Conservation (phyloP, 2,888 invertebrate species). For the Epistrophe grossulariae region DNA sequence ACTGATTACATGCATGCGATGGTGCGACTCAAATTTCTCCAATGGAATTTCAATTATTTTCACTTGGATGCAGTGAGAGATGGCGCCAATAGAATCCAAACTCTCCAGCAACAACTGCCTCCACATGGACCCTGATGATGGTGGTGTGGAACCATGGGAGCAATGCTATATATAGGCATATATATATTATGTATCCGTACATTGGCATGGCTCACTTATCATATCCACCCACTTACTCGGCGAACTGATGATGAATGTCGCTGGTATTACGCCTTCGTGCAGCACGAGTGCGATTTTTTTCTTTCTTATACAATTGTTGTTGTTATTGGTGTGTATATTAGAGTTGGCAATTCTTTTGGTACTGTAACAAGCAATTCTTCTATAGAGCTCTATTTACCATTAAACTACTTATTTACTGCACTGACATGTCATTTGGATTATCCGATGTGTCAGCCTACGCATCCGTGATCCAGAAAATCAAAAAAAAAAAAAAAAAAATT, state of each 20-base stretch:
- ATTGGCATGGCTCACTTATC: conserved; percentile 59
- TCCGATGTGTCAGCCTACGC: conserved; percentile 65
- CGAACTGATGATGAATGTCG: conserved; percentile 65
- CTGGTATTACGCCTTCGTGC: conserved; percentile 65
- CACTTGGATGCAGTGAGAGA: conserved; percentile 56
- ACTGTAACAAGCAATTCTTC: conserved; percentile 14
- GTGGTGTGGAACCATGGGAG: conserved; percentile 7
- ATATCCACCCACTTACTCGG: conserved; percentile 53
- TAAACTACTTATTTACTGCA: conserved; percentile 30
- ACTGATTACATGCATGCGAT: conserved; percentile 59
- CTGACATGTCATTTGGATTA: conserved; percentile 68
- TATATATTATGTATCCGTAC: background rate
- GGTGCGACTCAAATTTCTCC: conserved; percentile 66
- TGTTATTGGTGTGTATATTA: background rate
- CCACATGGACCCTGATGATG: conserved; percentile 44
- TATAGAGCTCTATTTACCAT: conserved; percentile 49
- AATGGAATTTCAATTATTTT: conserved; percentile 75
- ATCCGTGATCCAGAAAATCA: conserved; percentile 52
- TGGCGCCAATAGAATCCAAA: conserved; percentile 63
- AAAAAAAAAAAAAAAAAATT: conserved; percentile 19
- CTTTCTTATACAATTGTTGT: conserved; percentile 3
- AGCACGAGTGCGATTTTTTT: conserved; percentile 48
- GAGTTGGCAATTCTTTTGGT: background rate
- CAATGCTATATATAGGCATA: conserved; percentile 25
- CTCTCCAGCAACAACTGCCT: conserved; percentile 37